Evolutionary conservation across 2,113 vertebrate genomes (phyloP).

Genomic region (Bungarus multicinctus): DNA sequence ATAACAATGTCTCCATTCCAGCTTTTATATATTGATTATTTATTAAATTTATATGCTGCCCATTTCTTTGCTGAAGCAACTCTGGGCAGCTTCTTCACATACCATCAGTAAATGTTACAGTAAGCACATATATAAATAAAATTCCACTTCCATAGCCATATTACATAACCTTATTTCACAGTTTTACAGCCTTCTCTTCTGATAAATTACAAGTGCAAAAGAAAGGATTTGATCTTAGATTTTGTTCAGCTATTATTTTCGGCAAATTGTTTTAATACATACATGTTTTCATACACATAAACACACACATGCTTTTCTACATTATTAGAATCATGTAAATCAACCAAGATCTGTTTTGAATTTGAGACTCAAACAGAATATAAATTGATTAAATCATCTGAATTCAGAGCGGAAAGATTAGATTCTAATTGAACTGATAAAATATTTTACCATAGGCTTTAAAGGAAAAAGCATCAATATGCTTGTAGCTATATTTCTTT

Average conservation of each 20-base stretch:
- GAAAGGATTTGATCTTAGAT: background rate
- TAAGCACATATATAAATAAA: background rate
- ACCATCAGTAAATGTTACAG: background rate
- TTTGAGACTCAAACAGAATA: background rate
- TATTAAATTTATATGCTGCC: no score
- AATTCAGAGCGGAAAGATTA: background rate
- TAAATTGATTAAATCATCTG: background rate
- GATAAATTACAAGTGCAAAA: background rate
- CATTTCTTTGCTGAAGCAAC: no score
- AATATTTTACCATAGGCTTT: background rate
- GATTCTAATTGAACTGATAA: background rate
- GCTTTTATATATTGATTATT: no score
- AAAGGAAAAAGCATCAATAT: background rate
- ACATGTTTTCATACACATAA: background rate
- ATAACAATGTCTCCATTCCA: background rate
- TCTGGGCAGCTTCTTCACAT: background rate
- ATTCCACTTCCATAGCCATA: accelerated
- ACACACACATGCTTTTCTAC: background rate
- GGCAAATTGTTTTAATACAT: background rate
- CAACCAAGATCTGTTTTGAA: background rate
- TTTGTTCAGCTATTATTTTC: background rate
- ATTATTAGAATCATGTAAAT: background rate
- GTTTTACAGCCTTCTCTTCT: background rate
- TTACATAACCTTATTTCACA: background rate
- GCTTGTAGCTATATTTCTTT: background rate